phyloP scores from a whole-genome alignment of 1,140 invertebrate species.

The Zelostemma sp. region DNA sequence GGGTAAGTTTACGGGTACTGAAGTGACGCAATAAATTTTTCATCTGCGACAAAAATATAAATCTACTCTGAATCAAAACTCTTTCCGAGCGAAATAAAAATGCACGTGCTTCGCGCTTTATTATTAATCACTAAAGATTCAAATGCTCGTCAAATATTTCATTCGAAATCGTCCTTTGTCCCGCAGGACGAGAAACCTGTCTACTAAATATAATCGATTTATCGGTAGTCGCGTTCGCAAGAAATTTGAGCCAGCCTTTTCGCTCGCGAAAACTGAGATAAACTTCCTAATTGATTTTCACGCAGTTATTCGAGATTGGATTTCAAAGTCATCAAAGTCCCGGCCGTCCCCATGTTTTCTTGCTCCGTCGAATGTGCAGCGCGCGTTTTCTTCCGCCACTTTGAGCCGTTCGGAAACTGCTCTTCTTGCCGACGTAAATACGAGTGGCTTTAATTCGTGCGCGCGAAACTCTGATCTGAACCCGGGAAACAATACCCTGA shows the following conservation, averaged over 20 bases:
- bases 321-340: no score
- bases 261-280: neutral
- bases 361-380: constrained; percentile 37
- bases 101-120: no score
- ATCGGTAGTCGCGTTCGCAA: neutral
- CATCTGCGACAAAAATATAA: no score
- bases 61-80: no score
- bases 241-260: constrained; percentile 10
- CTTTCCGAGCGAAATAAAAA: no score
- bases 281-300: constrained; percentile 1
- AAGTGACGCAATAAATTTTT: no score
- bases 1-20: neutral
- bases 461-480: neutral
- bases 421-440: constrained; percentile 32
- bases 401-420: constrained; percentile 40
- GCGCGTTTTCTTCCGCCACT: constrained; percentile 46
- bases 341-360: constrained; percentile 32
- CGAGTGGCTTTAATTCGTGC: neutral
- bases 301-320: constrained; percentile 2
- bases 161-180: neutral
- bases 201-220: neutral
- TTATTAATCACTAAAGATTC: no score
- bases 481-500: neutral
- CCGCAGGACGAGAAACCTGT: neutral
- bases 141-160: no score